A percentile compares a stretch with the other conserved stretches of the same genome.
These are phyloP conservation scores for Silurus glanis DNA, from an alignment of 2,113 vertebrate species.

Conservation along the genomic window DNA sequence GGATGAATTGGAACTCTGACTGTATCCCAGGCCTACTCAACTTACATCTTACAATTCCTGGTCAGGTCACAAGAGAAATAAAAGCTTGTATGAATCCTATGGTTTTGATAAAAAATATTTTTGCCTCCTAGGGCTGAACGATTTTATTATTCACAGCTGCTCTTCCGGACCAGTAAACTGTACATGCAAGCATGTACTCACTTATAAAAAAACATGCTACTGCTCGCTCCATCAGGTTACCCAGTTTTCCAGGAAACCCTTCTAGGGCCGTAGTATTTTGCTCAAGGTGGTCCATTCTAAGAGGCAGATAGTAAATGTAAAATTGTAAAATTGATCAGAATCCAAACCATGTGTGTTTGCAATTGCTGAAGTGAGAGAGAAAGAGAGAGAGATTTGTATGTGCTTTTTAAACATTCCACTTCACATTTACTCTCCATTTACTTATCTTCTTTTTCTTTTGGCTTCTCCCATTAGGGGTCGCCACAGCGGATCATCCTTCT, in stretches of 20 bases:
- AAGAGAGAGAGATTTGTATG: not conserved
- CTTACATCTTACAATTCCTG: no score
- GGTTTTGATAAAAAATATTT: not conserved
- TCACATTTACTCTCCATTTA: no score
- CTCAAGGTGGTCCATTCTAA: constrained; percentile 1
- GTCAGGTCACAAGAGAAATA: not conserved
- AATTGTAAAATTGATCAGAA: constrained; percentile 25
- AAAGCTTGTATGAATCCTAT: not conserved
- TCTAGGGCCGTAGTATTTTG: not conserved
- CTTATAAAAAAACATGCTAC: constrained; percentile 3
- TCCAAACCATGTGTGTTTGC: not conserved
- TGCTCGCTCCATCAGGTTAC: constrained; percentile 27
- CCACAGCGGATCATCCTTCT: no score
- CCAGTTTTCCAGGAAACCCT: constrained; percentile 35
- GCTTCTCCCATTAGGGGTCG: no score
- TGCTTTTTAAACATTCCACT: no score
- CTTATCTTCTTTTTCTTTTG: no score
- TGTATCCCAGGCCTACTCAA: no score
- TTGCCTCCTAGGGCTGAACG: not conserved
- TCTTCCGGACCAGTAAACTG: not conserved
- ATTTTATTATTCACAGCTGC: not conserved
- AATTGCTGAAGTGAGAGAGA: no score
- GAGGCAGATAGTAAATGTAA: constrained; percentile 16
- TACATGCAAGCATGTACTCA: not conserved
- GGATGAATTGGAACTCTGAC: no score